Evolutionary conservation across 2,888 invertebrate species (phyloP), one percentile per base, ranked within the genome.

Genomic region (Arenicola marina): DNA sequence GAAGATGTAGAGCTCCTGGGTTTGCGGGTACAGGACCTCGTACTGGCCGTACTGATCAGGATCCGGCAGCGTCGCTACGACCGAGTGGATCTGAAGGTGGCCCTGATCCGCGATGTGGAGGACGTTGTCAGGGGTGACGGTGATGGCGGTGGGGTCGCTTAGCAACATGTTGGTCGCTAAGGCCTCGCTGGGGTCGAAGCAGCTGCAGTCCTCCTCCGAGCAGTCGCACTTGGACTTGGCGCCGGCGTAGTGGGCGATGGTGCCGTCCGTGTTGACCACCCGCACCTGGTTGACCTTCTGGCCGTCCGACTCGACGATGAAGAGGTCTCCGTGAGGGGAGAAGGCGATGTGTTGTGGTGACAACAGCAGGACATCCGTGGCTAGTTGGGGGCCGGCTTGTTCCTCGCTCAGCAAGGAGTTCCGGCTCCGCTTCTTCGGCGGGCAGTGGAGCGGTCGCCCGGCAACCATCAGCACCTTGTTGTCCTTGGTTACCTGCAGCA

Each of bases 31-130:
- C 1, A 94, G 92, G 76, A 98, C 94, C 81, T 93, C 91, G 80
- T 94, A 96, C 82, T 94, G 74, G 4, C 77, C 72, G 15, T 69
- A 69, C 56, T 65, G 44, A 51, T 75, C 73, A 3, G 72, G 64
- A 4, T 58, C 46, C 1, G 82, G 81, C 29, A 81, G 72, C 45
- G 78, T 78, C 4, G 80, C 78, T 31, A 81, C 76, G 26, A 81
- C 70, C 51, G 94, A 81, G 92, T 92, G 72, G 85, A 91, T 81
- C n/a, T 83, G 69, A 24, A 84, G 89, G 74, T 86, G 86, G 34
- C 86, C 95, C 88, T 95, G 93, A 86, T 99, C 98, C 44, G 96
- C 94, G 57, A 98, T 91, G 84, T 96, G 93, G 51, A 98, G 87
- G 61, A 94, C 91, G n/a, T 96, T 95, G 81, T 95, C 95, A 38